phyloP scores from a whole-genome alignment of 2,113 vertebrate species.

The Corapipo altera region DNA sequence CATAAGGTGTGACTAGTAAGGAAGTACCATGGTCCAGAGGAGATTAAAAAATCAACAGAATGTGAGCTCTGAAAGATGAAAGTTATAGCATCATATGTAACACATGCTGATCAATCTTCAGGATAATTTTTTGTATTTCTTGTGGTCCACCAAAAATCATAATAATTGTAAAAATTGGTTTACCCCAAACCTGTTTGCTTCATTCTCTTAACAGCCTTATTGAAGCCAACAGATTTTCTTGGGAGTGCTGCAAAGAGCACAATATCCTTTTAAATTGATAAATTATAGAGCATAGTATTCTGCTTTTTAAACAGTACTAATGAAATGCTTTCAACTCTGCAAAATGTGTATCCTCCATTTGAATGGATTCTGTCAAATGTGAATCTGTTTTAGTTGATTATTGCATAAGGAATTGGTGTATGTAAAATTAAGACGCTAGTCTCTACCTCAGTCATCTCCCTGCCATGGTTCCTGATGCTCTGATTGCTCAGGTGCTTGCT shows the following conservation, averaged over 20 bases:
- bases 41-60: background rate
- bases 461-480: background rate
- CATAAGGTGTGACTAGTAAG: background rate
- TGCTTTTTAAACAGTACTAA: background rate
- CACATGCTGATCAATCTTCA: background rate
- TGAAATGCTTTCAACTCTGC: background rate
- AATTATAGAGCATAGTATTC: background rate
- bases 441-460: background rate
- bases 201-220: background rate
- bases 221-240: background rate
- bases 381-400: background rate
- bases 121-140: background rate
- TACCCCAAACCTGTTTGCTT: background rate
- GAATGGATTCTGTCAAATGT: background rate
- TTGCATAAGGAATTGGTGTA: background rate
- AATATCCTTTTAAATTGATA: background rate
- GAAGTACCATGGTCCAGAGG: background rate
- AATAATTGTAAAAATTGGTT: background rate
- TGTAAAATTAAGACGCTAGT: background rate
- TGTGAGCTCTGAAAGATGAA: background rate
- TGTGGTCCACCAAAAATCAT: background rate
- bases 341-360: background rate
- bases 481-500: background rate
- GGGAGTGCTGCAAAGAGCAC: background rate
- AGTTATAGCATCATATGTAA: fast-evolving